phyloP scores from a whole-genome alignment of 2,113 vertebrate species.

The Danionella cerebrum region DNA sequence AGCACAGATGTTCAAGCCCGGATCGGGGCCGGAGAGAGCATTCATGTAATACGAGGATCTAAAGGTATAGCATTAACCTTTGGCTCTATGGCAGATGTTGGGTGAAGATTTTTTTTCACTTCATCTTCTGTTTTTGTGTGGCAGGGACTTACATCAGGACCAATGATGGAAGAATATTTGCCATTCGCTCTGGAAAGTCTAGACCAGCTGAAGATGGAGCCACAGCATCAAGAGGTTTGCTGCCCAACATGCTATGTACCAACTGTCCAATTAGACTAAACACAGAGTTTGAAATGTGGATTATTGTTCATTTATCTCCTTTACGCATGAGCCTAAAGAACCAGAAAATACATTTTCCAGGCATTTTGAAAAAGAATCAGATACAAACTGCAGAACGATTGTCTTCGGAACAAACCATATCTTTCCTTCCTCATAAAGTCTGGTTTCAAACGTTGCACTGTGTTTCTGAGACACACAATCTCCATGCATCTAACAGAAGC shows the following conservation, averaged over 20 bases:
- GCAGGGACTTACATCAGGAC: slow-evolving; percentile 94
- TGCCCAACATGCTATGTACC: too few relatives aligned
- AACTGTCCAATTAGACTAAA: too few relatives aligned
- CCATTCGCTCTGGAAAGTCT: slow-evolving; percentile 87
- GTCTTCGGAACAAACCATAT: too few relatives aligned
- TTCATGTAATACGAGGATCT: slow-evolving; percentile 92
- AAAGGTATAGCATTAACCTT: slow-evolving; percentile 78
- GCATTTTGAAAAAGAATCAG: too few relatives aligned
- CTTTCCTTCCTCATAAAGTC: not conserved
- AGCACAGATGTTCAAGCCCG: slow-evolving; percentile 91
- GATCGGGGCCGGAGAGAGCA: slow-evolving; percentile 92
- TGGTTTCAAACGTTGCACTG: too few relatives aligned
- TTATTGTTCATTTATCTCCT: too few relatives aligned
- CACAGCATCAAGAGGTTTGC: slow-evolving; percentile 73
- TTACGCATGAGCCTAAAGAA: too few relatives aligned
- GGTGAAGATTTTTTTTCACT: not conserved
- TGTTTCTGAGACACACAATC: too few relatives aligned
- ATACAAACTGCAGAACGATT: too few relatives aligned
- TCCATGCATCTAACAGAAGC: not conserved
- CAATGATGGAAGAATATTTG: slow-evolving; percentile 94
- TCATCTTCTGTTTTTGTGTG: not conserved
- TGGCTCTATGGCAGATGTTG: not conserved
- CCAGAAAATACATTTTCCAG: too few relatives aligned
- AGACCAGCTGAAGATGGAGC: slow-evolving; percentile 67
- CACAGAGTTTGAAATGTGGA: too few relatives aligned